Evolutionary conservation across 2,797 vertebrate species (phyloP), one percentile per base, ranked within the genome.

Genomic region (Bradypodion ventrale): DNA sequence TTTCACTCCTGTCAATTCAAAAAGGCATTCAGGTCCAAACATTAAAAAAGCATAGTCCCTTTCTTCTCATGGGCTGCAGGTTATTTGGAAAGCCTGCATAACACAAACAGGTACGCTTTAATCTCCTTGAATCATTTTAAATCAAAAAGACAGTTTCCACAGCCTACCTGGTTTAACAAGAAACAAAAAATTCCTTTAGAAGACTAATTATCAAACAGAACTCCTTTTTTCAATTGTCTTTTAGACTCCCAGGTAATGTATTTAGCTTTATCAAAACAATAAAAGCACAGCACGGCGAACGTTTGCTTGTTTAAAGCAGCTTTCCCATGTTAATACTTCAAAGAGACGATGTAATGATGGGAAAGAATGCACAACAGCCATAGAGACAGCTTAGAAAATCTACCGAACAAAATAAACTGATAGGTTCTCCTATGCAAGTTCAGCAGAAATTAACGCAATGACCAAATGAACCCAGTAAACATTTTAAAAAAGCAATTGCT

Each of bases 191-290:
- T 19, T 19, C 3, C n/a, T 56, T 7, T 23, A 35, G 10, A 29
- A 5, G 3, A 74, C 5, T 7, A 59, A 46, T 46, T 35, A 46
- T 29, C 42, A 46, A 73, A 59, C 52, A 2, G 1, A 32, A 56
- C 4, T 8, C 16, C 4, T 73, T 80, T 63, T 59, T 0, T 0
- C 21, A 15, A n/a, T 0, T 0, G 13, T 1, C 0, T 15, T 15
- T 0, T 0, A 70, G 35, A 52, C 16, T 0, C 0, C 49, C 23
- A 78, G 76, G 78, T 27, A 88, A 80, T 83, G 78, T 29, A 88
- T 0, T 19, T 29, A 66, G 59, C 21, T 0, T 62, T 84, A 87
- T 59, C 56, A 44, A 29, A 76, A 44, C 62, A 40, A 78, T 75
- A 83, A 70, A 27, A 88, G 19, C 23, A 3, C 35, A 8, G 59